Conservation (phyloP, 2,888 invertebrate genomes). For the Aspidapion aeneum region DNA sequence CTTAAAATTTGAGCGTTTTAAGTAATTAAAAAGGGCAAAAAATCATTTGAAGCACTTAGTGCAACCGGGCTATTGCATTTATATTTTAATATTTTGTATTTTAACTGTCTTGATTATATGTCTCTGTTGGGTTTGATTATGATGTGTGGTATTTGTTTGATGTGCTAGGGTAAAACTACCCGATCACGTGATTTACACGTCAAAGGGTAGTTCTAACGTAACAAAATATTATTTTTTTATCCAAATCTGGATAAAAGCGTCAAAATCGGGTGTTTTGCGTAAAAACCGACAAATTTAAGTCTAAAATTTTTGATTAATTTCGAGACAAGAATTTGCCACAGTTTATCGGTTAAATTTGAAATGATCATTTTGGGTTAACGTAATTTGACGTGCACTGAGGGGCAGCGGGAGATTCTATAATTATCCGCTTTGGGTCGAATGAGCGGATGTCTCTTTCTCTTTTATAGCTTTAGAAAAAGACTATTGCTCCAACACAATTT, state of each 20-base stretch:
- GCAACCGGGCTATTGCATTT: slow-evolving; percentile 51
- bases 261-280: slow-evolving; percentile 32
- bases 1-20: slow-evolving; percentile 27
- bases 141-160: background rate
- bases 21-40: slow-evolving; percentile 44
- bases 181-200: background rate
- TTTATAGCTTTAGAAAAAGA: too few relatives aligned
- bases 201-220: too few relatives aligned
- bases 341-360: too few relatives aligned
- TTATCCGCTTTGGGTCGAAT: too few relatives aligned
- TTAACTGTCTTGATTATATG: slow-evolving; percentile 24
- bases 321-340: background rate
- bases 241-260: slow-evolving; percentile 17
- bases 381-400: too few relatives aligned
- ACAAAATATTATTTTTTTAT: too few relatives aligned
- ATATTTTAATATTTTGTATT: slow-evolving; percentile 36
- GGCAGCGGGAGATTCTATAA: too few relatives aligned
- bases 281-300: slow-evolving; percentile 34
- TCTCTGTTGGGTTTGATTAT: slow-evolving; percentile 23
- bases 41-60: slow-evolving; percentile 48
- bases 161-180: background rate
- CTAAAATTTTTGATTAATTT: slow-evolving; percentile 9
- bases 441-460: too few relatives aligned
- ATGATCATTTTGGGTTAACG: too few relatives aligned
- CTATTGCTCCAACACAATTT: too few relatives aligned